These are phyloP conservation scores for Siphlonurus alternatus DNA, from an alignment of 2,888 invertebrate genomes.

Conservation along the genomic window DNA sequence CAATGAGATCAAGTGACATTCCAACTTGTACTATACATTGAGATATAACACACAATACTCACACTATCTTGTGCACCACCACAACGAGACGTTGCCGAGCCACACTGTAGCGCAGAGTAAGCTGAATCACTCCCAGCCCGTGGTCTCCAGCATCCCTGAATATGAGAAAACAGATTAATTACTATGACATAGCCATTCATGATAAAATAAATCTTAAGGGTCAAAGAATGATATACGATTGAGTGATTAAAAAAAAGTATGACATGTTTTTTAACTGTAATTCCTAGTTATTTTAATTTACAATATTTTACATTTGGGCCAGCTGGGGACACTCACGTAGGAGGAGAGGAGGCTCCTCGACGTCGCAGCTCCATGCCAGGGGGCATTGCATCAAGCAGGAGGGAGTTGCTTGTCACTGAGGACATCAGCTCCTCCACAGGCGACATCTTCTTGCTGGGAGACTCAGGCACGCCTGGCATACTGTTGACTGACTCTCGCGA, in stretches of 20 bases:
- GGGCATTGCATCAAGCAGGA: not conserved
- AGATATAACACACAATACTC: constrained; percentile 29
- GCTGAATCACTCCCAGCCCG: constrained; percentile 61
- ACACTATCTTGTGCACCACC: constrained; percentile 81
- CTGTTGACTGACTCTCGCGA: not conserved
- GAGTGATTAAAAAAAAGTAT: no score
- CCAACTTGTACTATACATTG: not conserved
- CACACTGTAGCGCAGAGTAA: constrained; percentile 71
- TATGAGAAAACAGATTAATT: constrained; percentile 9
- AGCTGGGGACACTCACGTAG: not conserved
- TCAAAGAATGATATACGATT: no score
- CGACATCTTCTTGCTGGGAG: not conserved
- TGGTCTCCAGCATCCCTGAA: constrained; percentile 50
- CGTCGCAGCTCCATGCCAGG: not conserved
- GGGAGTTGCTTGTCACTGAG: not conserved
- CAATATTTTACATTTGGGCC: not conserved
- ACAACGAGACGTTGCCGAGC: constrained; percentile 66
- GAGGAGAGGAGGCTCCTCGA: not conserved
- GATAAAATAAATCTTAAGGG: no score
- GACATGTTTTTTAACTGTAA: not conserved
- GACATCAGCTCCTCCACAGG: not conserved
- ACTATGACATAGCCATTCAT: not conserved
- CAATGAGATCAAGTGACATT: no score
- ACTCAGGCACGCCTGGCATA: not conserved
- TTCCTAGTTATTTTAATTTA: not conserved